phyloP scores from a whole-genome alignment of 2,797 vertebrate species.

The Coendou prehensilis region DNA sequence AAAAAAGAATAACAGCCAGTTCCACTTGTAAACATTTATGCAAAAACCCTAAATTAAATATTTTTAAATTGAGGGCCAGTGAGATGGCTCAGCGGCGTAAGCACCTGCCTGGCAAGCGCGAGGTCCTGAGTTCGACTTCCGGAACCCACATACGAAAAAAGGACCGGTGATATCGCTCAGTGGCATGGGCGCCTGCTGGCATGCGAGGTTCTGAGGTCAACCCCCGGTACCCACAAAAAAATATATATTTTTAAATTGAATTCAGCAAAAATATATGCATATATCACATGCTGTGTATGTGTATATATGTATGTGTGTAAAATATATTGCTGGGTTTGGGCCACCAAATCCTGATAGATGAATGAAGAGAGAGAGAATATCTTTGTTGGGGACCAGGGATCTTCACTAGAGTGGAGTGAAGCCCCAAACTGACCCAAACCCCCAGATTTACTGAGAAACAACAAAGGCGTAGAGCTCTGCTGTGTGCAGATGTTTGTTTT shows the following conservation, averaged over 20 bases:
- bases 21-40: neutral
- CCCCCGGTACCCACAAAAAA: too few species aligned
- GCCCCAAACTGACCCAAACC: neutral
- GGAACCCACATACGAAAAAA: too few species aligned
- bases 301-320: neutral
- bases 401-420: neutral
- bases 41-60: conserved; percentile 22
- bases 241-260: neutral
- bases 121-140: too few species aligned
- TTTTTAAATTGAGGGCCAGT: neutral
- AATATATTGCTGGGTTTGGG: neutral
- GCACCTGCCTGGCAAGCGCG: too few species aligned
- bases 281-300: neutral
- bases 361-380: neutral
- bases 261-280: neutral
- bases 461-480: too few species aligned
- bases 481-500: neutral
- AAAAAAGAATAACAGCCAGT: neutral
- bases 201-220: too few species aligned
- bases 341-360: neutral
- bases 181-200: too few species aligned
- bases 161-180: too few species aligned
- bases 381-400: neutral
- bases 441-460: neutral
- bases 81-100: too few species aligned